Percentiles rank a stretch among this genome's conserved stretches.
Evolutionary conservation across 2,797 vertebrate species (phyloP).

Genomic region (Lithobates pipiens): DNA sequence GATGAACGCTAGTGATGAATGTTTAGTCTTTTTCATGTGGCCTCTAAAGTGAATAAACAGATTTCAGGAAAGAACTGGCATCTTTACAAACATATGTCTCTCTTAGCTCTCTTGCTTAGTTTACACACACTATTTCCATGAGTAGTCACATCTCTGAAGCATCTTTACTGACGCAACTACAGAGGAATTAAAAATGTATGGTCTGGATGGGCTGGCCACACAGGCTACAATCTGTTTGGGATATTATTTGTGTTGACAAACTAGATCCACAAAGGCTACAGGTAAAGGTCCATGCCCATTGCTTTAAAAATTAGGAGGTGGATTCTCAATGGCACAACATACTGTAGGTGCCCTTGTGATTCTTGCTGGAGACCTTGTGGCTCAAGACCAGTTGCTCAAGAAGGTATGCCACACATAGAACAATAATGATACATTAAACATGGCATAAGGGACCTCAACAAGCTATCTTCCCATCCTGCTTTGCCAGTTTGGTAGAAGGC

Average conservation of each 20-base stretch:
- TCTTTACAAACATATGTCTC: conserved; percentile 25
- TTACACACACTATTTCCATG: conserved; percentile 4
- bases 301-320: no score
- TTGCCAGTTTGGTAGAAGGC: no score
- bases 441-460: no score
- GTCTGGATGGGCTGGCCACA: background rate
- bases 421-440: no score
- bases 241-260: background rate
- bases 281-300: no score
- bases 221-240: background rate
- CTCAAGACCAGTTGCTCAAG: no score
- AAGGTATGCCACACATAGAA: no score
- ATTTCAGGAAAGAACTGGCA: conserved; percentile 17
- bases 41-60: conserved; percentile 10
- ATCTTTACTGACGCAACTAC: background rate
- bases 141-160: background rate
- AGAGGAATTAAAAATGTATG: background rate
- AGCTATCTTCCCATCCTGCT: no score
- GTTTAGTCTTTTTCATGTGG: background rate
- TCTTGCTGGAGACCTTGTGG: no score
- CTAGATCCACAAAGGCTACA: background rate
- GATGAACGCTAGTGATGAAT: background rate
- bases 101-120: background rate
- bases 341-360: no score
- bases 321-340: no score